Conservation (phyloP, 2,888 invertebrate genomes). For the Crematogaster levior region DNA sequence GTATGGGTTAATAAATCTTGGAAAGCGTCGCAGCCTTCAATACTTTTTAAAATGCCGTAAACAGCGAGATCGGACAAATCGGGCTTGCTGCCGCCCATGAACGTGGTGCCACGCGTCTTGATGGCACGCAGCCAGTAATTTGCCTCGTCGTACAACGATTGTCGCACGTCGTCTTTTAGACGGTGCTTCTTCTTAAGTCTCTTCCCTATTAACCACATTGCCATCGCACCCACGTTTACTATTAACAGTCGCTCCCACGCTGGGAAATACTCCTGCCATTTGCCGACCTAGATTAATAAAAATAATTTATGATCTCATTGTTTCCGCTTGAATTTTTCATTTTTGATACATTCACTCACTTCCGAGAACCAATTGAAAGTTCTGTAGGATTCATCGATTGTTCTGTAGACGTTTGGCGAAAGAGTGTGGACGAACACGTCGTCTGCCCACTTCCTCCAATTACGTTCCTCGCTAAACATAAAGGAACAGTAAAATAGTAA, state of each 20-base stretch:
- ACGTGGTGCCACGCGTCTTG: constrained; percentile 89
- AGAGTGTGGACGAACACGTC: constrained; percentile 95
- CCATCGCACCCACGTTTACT: constrained; percentile 96
- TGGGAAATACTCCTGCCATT: constrained; percentile 96
- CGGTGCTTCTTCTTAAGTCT: constrained; percentile 94
- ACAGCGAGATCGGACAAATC: constrained; percentile 97
- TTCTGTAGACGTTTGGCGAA: constrained; percentile 98
- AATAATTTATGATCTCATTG: constrained; percentile 7
- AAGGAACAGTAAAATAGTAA: background rate
- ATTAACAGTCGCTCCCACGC: constrained; percentile 94
- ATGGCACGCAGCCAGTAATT: constrained; percentile 92
- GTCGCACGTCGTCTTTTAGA: constrained; percentile 94
- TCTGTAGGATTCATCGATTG: constrained; percentile 93
- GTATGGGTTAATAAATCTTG: constrained; percentile 92
- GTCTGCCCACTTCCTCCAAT: constrained; percentile 99
- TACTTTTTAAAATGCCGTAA: constrained; percentile 95
- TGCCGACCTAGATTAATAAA: constrained; percentile 88
- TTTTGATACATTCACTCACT: constrained; percentile 77
- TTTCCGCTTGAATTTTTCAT: background rate
- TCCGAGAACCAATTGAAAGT: constrained; percentile 98
- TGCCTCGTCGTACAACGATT: constrained; percentile 96
- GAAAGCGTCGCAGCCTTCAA: constrained; percentile 97
- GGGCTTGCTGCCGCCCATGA: constrained; percentile 95
- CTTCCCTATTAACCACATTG: constrained; percentile 97
- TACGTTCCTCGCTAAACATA: constrained; percentile 96